Evolutionary conservation across 2,888 invertebrate species (phyloP), one percentile per base, ranked within the genome.

Genomic region (Stomorhina lunata): DNA sequence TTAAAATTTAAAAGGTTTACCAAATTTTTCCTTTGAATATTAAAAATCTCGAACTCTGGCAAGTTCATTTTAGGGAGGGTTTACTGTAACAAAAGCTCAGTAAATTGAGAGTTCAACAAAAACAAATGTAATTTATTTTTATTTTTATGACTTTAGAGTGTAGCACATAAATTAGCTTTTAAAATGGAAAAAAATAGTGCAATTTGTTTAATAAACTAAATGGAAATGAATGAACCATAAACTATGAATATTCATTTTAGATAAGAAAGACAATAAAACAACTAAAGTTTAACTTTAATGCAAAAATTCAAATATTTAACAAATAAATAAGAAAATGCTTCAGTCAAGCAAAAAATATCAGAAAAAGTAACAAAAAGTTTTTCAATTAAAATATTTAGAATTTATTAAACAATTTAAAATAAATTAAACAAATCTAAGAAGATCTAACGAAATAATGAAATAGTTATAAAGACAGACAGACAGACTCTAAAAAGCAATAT

Each of bases 171-270:
- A 81, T 84, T 81, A 79, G 79, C 69, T 84, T 84, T 79, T 84
- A 81, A 84, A 83, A 81, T 79, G 59, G n/a, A n/a, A n/a, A 82
- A 79, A 82, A 79, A 82, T 79, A 84, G 84, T 84, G 84, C 84
- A 84, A 84, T 84, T 84, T 65, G 77, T 82, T 76, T 63, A n/a
- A 57, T 77, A 76, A 84, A 68, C 50, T 50, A 80, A 55, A 4
- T 32, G 10, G 10, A 57, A 77, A 48, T 82, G 79, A 76, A 80
- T 75, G 63, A 32, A 61, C 55, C 40, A 69, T 65, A 78, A 81
- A 69, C 61, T 48, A 69, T 78, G 65, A 72, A 73, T 66, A 77
- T 78, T 78, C 75, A 82, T 78, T 82, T 65, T 48, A 82, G 82
- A 82, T 82, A 82, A 82, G 81, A 69, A 72, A 43, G 66, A 59